Percentiles rank a stretch among this genome's conserved stretches.
phyloP scores from a whole-genome alignment of 2,113 vertebrate species.

The Craseonycteris thonglongyai region DNA sequence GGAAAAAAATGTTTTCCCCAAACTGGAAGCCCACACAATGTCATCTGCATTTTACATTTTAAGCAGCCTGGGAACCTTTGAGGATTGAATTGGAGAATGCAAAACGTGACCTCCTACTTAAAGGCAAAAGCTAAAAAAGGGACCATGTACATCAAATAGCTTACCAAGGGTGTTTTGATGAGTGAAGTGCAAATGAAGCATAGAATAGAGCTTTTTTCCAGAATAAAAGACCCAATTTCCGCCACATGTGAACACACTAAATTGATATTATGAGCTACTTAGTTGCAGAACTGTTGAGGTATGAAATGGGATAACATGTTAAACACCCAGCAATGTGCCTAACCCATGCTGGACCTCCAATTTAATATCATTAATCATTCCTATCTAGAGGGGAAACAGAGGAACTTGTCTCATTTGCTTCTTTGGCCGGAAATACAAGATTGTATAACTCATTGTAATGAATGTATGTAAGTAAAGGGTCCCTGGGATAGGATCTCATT shows the following conservation, averaged over 20 bases:
- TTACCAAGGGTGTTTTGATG: slow-evolving; percentile 7
- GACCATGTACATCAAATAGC: slow-evolving; percentile 14
- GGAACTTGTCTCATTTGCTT: background rate
- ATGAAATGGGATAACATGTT: background rate
- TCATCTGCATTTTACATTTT: background rate
- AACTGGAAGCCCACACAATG: background rate
- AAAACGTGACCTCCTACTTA: slow-evolving; percentile 10
- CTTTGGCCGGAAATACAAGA: slow-evolving; percentile 9
- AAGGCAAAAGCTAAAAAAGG: slow-evolving; percentile 2
- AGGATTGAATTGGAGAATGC: background rate
- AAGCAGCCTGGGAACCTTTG: slow-evolving; percentile 21
- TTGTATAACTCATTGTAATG: background rate
- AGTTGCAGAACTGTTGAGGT: background rate
- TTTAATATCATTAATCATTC: background rate
- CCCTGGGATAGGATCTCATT: background rate
- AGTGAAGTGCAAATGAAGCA: background rate
- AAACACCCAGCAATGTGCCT: background rate
- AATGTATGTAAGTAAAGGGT: background rate
- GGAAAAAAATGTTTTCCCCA: background rate
- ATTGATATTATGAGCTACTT: background rate
- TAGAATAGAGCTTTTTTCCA: background rate
- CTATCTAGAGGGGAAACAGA: background rate
- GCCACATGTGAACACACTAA: background rate
- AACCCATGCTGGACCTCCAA: background rate
- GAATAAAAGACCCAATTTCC: background rate